Percentiles rank a stretch among this genome's conserved stretches.
Conservation (phyloP, 2,888 invertebrate genomes). For the Tiliacea aurago region DNA sequence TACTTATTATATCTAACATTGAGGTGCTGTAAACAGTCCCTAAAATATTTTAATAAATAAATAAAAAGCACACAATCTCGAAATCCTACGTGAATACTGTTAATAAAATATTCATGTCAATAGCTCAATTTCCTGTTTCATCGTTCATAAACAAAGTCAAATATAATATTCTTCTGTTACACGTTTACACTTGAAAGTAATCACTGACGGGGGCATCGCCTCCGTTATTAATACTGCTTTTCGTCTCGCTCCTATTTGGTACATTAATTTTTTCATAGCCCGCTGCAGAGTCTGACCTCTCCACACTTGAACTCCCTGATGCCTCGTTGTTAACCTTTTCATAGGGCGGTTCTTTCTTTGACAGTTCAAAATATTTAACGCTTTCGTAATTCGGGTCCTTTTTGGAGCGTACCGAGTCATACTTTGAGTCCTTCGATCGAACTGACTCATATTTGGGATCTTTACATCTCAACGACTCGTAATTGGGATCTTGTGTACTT, state of each 20-base stretch:
- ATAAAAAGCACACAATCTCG: constrained; percentile 84
- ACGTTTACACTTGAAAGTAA: constrained; percentile 86
- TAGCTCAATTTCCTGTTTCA: constrained; percentile 66
- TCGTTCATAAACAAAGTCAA: constrained; percentile 57
- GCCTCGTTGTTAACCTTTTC: constrained; percentile 90
- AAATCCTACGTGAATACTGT: constrained; percentile 74
- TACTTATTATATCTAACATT: constrained; percentile 79
- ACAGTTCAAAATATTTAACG: constrained; percentile 93
- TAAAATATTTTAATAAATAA: constrained; percentile 79
- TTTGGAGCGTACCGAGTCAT: constrained; percentile 92
- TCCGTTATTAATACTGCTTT: constrained; percentile 86
- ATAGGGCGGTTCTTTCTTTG: constrained; percentile 92
- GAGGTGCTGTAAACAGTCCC: constrained; percentile 81
- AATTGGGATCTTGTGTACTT: constrained; percentile 92
- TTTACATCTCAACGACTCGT: constrained; percentile 91
- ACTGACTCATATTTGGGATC: constrained; percentile 92
- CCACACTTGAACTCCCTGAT: constrained; percentile 70
- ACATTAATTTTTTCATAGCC: constrained; percentile 86
- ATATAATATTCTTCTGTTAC: constrained; percentile 53
- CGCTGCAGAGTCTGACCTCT: constrained; percentile 84
- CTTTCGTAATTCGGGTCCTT: constrained; percentile 96
- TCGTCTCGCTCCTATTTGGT: constrained; percentile 77
- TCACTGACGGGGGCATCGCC: constrained; percentile 83
- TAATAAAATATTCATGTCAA: constrained; percentile 72
- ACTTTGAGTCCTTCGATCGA: constrained; percentile 92